These are phyloP conservation scores for Euura saliciscinereae DNA, from an alignment of 1,140 invertebrate genomes.

Conservation along the genomic window DNA sequence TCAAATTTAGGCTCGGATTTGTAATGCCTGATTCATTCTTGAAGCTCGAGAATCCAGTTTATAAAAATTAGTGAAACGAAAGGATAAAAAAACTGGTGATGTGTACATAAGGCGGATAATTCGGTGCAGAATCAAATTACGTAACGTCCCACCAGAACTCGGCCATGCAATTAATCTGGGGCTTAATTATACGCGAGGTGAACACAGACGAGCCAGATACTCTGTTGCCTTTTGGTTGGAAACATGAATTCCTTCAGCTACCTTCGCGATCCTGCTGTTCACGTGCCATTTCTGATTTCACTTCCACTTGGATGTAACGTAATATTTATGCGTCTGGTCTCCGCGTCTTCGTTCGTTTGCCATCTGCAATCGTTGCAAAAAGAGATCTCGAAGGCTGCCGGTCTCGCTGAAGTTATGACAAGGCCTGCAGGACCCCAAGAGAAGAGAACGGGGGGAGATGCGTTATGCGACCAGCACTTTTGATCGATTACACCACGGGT, in stretches of 20 bases:
- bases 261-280: background rate
- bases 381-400: background rate
- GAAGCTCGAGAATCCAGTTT: background rate
- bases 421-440: background rate
- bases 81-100: no score
- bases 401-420: background rate
- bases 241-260: background rate
- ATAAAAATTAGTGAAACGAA: background rate
- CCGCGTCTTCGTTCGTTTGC: background rate
- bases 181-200: background rate
- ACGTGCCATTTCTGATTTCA: background rate
- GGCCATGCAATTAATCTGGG: constrained; percentile 1
- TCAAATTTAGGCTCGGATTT: background rate
- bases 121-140: background rate
- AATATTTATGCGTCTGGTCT: background rate
- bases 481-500: background rate
- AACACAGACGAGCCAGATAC: background rate
- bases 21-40: background rate
- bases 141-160: background rate
- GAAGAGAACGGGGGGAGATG: background rate
- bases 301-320: background rate
- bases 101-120: no score
- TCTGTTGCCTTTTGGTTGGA: background rate
- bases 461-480: background rate
- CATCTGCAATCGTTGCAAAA: background rate